These are phyloP conservation scores for Gymnarchus niloticus DNA, from an alignment of 2,113 vertebrate genomes.

Conservation along the genomic window DNA sequence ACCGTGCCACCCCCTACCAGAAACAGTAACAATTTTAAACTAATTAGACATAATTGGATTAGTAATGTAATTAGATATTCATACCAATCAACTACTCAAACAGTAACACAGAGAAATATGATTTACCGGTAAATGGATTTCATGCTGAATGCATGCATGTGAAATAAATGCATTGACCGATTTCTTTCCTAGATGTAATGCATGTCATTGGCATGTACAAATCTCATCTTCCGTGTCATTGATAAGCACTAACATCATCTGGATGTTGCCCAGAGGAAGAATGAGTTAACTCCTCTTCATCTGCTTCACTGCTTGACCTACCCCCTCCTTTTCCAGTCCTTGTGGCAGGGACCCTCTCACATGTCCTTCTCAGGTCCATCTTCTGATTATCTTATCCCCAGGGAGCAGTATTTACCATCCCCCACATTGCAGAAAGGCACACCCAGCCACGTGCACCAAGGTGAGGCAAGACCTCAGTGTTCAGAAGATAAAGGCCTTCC, in stretches of 20 bases:
- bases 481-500: too few relatives aligned
- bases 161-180: background rate
- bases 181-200: background rate
- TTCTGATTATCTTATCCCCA: background rate
- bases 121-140: background rate
- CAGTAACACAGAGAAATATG: background rate
- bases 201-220: background rate
- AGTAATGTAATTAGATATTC: background rate
- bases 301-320: background rate
- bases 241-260: background rate
- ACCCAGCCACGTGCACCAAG: background rate
- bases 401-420: too few relatives aligned
- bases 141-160: background rate
- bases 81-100: background rate
- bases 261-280: background rate
- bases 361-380: background rate
- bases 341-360: background rate
- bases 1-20: too few relatives aligned
- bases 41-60: too few relatives aligned
- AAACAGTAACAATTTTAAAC: background rate
- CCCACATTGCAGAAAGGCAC: too few relatives aligned
- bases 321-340: background rate
- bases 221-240: background rate
- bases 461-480: background rate
- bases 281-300: background rate